Percentiles rank a stretch among this genome's conserved stretches.
Conservation (phyloP, 2,797 vertebrate genomes). For the Lacerta viridis region DNA sequence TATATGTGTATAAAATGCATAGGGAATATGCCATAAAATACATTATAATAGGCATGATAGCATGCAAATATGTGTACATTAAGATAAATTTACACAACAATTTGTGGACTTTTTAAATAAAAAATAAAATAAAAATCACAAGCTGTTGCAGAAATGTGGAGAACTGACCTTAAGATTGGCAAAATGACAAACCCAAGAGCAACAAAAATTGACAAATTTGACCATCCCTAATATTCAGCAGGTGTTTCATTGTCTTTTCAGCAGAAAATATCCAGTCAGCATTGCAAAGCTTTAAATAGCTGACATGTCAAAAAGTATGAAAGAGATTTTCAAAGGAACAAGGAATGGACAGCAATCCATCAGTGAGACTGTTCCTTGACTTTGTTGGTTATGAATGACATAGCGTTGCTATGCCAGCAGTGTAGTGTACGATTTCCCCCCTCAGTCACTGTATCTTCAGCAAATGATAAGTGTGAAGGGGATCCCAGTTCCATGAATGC, state of each 20-base stretch:
- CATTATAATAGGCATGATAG: too few relatives aligned
- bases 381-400: background rate
- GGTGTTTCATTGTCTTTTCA: background rate
- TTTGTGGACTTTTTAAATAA: too few relatives aligned
- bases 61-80: too few relatives aligned
- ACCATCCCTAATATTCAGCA: background rate
- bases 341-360: background rate
- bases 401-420: slow-evolving; percentile 43
- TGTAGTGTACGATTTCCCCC: slow-evolving; percentile 44
- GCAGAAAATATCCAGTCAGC: background rate
- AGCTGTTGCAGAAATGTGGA: too few relatives aligned
- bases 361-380: background rate
- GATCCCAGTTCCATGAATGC: slow-evolving; percentile 59
- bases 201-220: too few relatives aligned
- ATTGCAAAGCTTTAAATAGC: background rate
- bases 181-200: too few relatives aligned
- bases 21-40: too few relatives aligned
- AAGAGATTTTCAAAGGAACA: background rate
- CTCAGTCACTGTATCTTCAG: slow-evolving; percentile 41
- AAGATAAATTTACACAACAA: too few relatives aligned
- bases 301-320: background rate
- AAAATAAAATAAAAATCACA: too few relatives aligned
- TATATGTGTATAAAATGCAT: too few relatives aligned
- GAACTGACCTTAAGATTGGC: too few relatives aligned
- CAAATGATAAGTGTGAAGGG: slow-evolving; percentile 67